These are phyloP conservation scores for Halcyon leucocephala DNA, from an alignment of 2,797 vertebrate species.

Conservation along the genomic window DNA sequence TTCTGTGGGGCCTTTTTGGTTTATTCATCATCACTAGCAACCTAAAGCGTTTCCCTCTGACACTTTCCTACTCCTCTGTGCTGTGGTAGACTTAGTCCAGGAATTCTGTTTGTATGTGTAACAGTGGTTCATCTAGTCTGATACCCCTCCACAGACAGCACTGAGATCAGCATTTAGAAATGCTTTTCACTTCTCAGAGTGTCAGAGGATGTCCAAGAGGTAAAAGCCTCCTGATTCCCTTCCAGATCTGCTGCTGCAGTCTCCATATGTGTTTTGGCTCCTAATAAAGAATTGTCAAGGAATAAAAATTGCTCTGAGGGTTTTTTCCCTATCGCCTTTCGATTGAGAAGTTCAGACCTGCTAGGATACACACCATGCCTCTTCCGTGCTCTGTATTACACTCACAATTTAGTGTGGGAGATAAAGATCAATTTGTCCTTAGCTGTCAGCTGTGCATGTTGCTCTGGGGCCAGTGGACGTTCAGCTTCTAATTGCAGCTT, in stretches of 20 bases:
- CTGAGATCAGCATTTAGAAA: background rate
- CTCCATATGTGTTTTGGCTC: background rate
- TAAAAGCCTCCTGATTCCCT: background rate
- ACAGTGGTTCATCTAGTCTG: background rate
- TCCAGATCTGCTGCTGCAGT: background rate
- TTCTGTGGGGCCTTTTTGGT: background rate
- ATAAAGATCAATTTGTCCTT: background rate
- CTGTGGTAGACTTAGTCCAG: background rate
- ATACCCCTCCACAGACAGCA: background rate
- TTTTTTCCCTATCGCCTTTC: background rate
- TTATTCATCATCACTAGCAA: background rate
- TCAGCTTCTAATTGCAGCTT: constrained; percentile 36
- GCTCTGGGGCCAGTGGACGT: background rate
- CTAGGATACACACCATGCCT: background rate
- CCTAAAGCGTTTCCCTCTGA: background rate
- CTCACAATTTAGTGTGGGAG: background rate
- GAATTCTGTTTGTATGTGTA: background rate
- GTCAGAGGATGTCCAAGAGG: background rate
- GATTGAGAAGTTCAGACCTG: background rate
- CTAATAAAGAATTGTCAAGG: background rate
- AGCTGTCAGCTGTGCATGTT: background rate
- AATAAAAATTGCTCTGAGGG: background rate
- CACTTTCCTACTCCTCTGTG: background rate
- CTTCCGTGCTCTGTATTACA: background rate
- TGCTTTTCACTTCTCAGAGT: background rate